Conservation (phyloP, 2,888 invertebrate species). For the Pogonocherus hispidulus region DNA sequence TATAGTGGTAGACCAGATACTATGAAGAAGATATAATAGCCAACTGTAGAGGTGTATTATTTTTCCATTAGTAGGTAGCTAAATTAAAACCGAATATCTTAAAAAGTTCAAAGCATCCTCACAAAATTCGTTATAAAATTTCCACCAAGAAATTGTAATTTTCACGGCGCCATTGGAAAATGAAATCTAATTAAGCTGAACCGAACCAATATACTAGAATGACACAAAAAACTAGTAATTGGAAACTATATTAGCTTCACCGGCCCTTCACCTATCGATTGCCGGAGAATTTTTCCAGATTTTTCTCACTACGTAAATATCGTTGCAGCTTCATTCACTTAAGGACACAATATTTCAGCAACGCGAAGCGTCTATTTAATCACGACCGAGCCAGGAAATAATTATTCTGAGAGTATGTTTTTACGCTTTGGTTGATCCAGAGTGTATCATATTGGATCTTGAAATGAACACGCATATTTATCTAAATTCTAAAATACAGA, state of each 20-base stretch:
- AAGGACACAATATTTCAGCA: slow-evolving; percentile 21
- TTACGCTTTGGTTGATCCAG: slow-evolving; percentile 3
- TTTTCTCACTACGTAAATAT: slow-evolving; percentile 6
- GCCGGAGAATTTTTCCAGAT: slow-evolving; percentile 14
- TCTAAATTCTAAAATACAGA: no score
- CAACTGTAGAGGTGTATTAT: background rate
- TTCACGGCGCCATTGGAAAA: background rate
- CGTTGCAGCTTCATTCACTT: slow-evolving; percentile 22
- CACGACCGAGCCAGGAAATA: slow-evolving; percentile 8
- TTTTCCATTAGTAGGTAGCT: no score
- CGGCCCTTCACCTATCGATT: slow-evolving; percentile 14
- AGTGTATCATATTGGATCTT: background rate
- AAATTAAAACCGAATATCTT: no score
- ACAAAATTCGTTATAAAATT: no score
- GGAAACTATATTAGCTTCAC: slow-evolving; percentile 5
- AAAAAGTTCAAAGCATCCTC: no score
- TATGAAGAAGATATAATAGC: no score
- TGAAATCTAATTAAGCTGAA: slow-evolving; percentile 6
- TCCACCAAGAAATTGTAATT: background rate
- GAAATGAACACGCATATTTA: no score
- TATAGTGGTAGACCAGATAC: no score
- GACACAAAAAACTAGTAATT: slow-evolving; percentile 7
- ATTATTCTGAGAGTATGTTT: slow-evolving; percentile 23
- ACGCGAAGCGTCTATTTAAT: slow-evolving; percentile 22
- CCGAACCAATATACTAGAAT: background rate